Conservation (phyloP, 2,797 vertebrate species). For the Galagoides demidoff region DNA sequence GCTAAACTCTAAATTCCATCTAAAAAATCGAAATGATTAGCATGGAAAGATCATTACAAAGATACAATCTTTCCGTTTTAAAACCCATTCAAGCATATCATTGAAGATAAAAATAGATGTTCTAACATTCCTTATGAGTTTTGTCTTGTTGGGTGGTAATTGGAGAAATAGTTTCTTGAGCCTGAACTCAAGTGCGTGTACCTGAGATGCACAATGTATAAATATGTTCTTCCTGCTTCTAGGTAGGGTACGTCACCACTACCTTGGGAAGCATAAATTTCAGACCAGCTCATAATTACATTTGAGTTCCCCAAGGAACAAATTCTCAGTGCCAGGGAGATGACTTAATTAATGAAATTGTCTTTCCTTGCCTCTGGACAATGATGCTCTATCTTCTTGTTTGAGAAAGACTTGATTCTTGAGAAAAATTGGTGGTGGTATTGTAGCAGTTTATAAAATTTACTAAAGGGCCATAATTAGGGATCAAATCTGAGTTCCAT, state of each 20-base stretch:
- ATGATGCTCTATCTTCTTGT: not conserved
- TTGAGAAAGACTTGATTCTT: not conserved
- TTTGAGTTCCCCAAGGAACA: not conserved
- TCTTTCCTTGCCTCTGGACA: not conserved
- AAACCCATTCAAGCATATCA: slow-evolving; percentile 57
- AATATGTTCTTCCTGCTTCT: not conserved
- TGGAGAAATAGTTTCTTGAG: slow-evolving; percentile 17
- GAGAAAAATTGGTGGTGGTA: not conserved
- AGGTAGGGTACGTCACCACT: not conserved
- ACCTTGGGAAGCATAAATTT: not conserved
- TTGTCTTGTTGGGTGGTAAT: slow-evolving; percentile 56
- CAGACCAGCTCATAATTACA: slow-evolving; percentile 11
- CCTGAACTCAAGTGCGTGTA: not conserved
- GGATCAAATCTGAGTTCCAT: not conserved
- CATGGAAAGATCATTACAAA: slow-evolving; percentile 47
- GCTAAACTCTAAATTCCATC: slow-evolving; percentile 50
- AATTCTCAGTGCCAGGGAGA: not conserved
- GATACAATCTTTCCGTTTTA: slow-evolving; percentile 62
- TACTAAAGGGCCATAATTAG: not conserved
- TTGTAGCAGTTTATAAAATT: not conserved
- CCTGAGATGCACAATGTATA: not conserved
- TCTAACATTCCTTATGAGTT: slow-evolving; percentile 35
- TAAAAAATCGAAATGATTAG: slow-evolving; percentile 45
- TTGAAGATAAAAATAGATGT: slow-evolving; percentile 58
- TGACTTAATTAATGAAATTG: not conserved